These are phyloP conservation scores for Ptychobarbus kaznakovi DNA, from an alignment of 2,797 vertebrate genomes.

Conservation along the genomic window DNA sequence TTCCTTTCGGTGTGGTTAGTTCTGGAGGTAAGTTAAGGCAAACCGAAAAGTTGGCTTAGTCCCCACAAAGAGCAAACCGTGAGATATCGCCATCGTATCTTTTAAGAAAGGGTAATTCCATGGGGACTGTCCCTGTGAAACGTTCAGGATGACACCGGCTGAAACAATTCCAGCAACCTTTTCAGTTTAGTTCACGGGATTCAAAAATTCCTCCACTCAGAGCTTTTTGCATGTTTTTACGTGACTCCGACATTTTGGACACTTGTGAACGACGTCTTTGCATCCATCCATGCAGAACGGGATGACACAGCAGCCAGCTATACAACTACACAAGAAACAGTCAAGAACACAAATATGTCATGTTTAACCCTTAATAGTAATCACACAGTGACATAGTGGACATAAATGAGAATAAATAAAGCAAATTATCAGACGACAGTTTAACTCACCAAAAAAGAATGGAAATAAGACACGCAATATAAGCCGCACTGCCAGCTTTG, in stretches of 20 bases:
- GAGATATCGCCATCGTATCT: not conserved
- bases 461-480: constrained; percentile 67
- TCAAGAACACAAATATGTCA: not conserved
- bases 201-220: constrained; percentile 55
- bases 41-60: not conserved
- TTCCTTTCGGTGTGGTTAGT: not conserved
- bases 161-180: not conserved
- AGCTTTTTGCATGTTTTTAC: constrained; percentile 66
- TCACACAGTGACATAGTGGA: not conserved
- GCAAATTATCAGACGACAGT: not conserved
- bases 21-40: not conserved
- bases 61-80: not conserved
- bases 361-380: not conserved
- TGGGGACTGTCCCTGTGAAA: not conserved
- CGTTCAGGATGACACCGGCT: not conserved
- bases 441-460: constrained; percentile 67
- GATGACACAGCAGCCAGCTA: constrained; percentile 77
- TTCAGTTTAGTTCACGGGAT: not conserved
- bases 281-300: constrained; percentile 70
- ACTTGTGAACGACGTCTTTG: constrained; percentile 72
- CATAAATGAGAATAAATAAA: not conserved
- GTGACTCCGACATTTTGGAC: constrained; percentile 72
- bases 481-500: constrained; percentile 63
- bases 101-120: constrained; percentile 1
- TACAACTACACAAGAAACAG: constrained; percentile 64